These are phyloP conservation scores for Neoitamus cyanurus DNA, from an alignment of 2,888 invertebrate genomes.

Conservation along the genomic window DNA sequence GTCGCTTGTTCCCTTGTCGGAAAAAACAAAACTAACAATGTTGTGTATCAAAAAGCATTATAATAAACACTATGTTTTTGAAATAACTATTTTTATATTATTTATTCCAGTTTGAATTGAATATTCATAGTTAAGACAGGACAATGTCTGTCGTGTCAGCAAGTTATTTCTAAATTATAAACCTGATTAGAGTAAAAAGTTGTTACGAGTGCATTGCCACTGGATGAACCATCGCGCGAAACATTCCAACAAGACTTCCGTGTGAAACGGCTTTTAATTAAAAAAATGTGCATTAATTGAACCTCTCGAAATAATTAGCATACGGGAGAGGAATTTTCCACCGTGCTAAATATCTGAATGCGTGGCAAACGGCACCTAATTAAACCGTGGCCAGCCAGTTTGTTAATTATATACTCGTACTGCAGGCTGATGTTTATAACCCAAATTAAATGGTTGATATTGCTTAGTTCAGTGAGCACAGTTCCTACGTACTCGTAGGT, in stretches of 20 bases:
- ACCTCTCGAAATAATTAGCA: neutral
- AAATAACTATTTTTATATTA: too few species aligned
- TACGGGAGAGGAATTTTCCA: neutral
- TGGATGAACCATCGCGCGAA: neutral
- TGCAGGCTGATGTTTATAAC: neutral
- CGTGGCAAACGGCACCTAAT: neutral
- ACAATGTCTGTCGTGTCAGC: too few species aligned
- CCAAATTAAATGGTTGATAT: neutral
- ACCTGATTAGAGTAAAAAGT: neutral
- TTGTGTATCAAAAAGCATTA: too few species aligned
- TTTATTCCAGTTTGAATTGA: too few species aligned
- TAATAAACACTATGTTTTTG: too few species aligned
- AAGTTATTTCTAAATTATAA: neutral
- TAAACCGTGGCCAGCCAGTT: neutral
- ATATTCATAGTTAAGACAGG: too few species aligned
- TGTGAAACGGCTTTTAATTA: neutral
- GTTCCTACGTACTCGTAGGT: neutral
- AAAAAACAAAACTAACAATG: too few species aligned
- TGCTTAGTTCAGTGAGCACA: neutral
- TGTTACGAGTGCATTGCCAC: neutral
- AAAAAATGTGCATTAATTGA: neutral
- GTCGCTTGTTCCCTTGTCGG: too few species aligned
- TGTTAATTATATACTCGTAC: neutral
- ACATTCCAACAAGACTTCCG: neutral
- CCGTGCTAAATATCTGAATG: neutral